A percentile compares a stretch with the other conserved stretches of the same genome.
Conservation (phyloP, 2,797 vertebrate genomes). For the Melanotaenia nigrans region DNA sequence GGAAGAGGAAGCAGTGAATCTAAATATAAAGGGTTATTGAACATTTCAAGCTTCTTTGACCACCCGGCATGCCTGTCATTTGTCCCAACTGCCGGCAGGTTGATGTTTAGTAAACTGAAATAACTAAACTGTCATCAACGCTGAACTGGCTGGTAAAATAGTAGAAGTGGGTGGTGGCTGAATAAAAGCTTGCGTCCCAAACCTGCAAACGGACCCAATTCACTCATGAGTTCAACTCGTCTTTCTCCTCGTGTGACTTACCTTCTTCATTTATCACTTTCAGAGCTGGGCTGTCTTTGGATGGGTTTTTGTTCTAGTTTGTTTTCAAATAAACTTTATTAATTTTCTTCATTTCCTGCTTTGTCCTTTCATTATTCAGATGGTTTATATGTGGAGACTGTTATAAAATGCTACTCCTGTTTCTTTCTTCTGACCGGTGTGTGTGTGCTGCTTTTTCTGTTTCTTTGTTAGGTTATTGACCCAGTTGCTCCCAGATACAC, state of each 20-base stretch:
- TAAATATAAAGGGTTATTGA: no score
- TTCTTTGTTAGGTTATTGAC: conserved; percentile 90
- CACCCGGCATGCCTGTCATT: background rate
- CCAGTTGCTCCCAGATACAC: conserved; percentile 94
- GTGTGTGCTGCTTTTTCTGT: conserved; percentile 12
- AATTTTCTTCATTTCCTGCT: conserved; percentile 40
- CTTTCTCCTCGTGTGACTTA: conserved; percentile 15
- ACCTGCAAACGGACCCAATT: conserved; percentile 12
- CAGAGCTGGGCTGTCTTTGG: conserved; percentile 1
- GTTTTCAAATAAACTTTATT: background rate
- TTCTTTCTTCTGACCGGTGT: conserved; percentile 20
- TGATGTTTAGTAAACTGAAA: background rate
- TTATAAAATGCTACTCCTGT: background rate
- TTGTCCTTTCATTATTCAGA: conserved; percentile 42
- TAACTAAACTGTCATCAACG: background rate
- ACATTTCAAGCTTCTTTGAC: no score
- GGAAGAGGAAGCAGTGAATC: background rate
- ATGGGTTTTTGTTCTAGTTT: conserved; percentile 5
- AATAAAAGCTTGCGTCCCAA: conserved; percentile 23
- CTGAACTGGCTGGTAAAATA: conserved; percentile 52
- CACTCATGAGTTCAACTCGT: conserved; percentile 15
- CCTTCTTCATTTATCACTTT: conserved; percentile 10
- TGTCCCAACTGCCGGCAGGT: no score
- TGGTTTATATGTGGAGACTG: background rate
- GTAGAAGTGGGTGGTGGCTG: conserved; percentile 28